These are phyloP conservation scores for Wasmannia auropunctata DNA, from an alignment of 1,140 invertebrate genomes.

Conservation along the genomic window DNA sequence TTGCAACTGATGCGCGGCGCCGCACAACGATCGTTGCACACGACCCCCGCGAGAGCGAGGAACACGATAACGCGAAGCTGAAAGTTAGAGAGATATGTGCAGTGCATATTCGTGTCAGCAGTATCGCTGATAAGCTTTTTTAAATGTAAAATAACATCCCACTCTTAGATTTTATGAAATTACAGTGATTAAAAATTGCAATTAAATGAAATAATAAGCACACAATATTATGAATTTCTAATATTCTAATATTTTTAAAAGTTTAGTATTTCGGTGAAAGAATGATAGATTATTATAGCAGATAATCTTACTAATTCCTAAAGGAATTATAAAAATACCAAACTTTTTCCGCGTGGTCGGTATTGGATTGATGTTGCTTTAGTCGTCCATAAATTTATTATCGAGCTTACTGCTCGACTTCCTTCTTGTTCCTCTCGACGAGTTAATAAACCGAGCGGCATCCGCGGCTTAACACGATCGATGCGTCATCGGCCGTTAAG, in stretches of 20 bases:
- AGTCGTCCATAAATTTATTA: constrained; percentile 7
- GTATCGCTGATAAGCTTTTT: neutral
- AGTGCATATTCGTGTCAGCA: neutral
- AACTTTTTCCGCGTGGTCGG: neutral
- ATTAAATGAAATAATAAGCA: neutral
- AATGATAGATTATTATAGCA: neutral
- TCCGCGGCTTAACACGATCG: constrained; percentile 41
- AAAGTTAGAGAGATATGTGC: neutral
- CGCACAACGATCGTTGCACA: constrained; percentile 57
- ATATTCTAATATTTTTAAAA: neutral
- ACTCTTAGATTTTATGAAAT: neutral
- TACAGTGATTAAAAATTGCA: neutral
- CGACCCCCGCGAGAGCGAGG: constrained; percentile 66
- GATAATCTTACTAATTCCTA: neutral
- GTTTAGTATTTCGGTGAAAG: neutral
- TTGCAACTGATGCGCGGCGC: constrained; percentile 71
- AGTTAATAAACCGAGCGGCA: constrained; percentile 43
- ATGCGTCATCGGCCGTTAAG: constrained; percentile 60
- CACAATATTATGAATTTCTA: neutral
- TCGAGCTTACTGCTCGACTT: constrained; percentile 37
- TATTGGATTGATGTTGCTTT: constrained; percentile 12
- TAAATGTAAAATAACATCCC: neutral
- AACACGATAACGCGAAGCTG: constrained; percentile 54
- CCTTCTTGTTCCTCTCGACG: constrained; percentile 40
- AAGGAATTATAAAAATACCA: constrained; percentile 21